These are phyloP conservation scores for Thecocarcelia acutangulata DNA, from an alignment of 2,888 invertebrate species.

Conservation along the genomic window DNA sequence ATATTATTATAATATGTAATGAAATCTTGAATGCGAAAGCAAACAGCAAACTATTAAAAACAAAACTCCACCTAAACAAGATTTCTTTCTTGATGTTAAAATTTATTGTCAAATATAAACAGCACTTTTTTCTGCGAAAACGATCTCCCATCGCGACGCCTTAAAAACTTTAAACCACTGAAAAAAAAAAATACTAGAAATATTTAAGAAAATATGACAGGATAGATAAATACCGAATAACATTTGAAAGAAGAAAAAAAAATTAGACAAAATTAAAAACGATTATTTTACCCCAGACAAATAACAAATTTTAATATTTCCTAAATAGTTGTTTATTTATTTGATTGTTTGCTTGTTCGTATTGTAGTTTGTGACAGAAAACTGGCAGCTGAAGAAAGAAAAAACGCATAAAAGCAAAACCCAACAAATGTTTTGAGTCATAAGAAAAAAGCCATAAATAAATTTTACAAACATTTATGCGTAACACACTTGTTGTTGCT, in stretches of 20 bases:
- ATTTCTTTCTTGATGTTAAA: slow-evolving; percentile 59
- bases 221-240: slow-evolving; percentile 19
- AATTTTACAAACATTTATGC: slow-evolving; percentile 45
- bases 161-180: slow-evolving; percentile 13
- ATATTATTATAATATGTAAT: slow-evolving; percentile 20
- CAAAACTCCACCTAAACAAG: slow-evolving; percentile 43
- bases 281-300: slow-evolving; percentile 45
- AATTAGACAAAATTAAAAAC: slow-evolving; percentile 1
- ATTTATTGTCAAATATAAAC: slow-evolving; percentile 52
- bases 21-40: background rate
- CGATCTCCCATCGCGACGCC: slow-evolving; percentile 56
- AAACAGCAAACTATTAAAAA: slow-evolving; percentile 8
- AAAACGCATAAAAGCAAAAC: slow-evolving; percentile 25
- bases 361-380: slow-evolving; percentile 8
- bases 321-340: slow-evolving; percentile 22
- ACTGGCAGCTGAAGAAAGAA: slow-evolving; percentile 16
- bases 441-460: slow-evolving; percentile 17
- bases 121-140: slow-evolving; percentile 8
- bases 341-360: slow-evolving; percentile 11
- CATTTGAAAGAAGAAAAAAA: slow-evolving; percentile 23
- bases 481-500: slow-evolving; percentile 59
- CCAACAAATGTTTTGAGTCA: slow-evolving; percentile 55
- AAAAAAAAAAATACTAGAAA: slow-evolving; percentile 23
- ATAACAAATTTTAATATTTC: slow-evolving; percentile 57
- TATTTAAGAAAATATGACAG: slow-evolving; percentile 41